phyloP scores from a whole-genome alignment of 2,888 invertebrate species.

The Pseudococcus viburni region DNA sequence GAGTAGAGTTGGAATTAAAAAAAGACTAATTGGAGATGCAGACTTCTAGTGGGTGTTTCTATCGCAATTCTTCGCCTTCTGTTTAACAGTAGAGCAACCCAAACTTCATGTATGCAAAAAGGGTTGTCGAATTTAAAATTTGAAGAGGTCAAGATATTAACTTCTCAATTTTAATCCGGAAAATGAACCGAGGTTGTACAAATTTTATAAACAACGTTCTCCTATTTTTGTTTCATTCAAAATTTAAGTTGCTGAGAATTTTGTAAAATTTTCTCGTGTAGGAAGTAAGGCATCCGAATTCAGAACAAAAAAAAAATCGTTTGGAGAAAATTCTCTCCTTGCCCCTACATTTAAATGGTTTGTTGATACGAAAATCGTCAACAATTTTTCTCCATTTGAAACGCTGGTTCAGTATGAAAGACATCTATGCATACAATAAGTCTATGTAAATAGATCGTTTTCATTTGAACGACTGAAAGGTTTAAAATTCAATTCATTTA shows the following conservation, averaged over 20 bases:
- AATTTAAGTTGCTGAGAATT: too few relatives aligned
- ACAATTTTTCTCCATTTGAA: too few relatives aligned
- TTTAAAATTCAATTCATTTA: slow-evolving; percentile 1
- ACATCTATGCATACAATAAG: neutral
- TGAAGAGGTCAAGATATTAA: neutral
- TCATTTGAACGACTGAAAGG: neutral
- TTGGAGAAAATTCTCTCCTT: too few relatives aligned
- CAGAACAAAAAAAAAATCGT: too few relatives aligned
- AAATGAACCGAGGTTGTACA: too few relatives aligned
- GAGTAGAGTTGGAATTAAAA: neutral
- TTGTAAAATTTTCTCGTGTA: too few relatives aligned
- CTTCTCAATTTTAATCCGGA: too few relatives aligned
- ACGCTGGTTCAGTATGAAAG: neutral
- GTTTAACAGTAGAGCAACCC: neutral
- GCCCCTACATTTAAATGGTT: too few relatives aligned
- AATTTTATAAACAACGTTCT: neutral
- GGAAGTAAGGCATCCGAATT: too few relatives aligned
- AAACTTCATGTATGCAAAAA: neutral
- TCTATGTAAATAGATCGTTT: neutral
- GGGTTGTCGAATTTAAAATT: neutral
- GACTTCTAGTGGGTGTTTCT: neutral
- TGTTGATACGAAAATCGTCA: too few relatives aligned
- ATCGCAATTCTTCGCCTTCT: neutral
- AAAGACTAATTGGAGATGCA: neutral
- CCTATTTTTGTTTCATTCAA: too few relatives aligned